These are phyloP conservation scores for Mesopsocus fuscifrons DNA, from an alignment of 2,888 invertebrate species.

Conservation along the genomic window DNA sequence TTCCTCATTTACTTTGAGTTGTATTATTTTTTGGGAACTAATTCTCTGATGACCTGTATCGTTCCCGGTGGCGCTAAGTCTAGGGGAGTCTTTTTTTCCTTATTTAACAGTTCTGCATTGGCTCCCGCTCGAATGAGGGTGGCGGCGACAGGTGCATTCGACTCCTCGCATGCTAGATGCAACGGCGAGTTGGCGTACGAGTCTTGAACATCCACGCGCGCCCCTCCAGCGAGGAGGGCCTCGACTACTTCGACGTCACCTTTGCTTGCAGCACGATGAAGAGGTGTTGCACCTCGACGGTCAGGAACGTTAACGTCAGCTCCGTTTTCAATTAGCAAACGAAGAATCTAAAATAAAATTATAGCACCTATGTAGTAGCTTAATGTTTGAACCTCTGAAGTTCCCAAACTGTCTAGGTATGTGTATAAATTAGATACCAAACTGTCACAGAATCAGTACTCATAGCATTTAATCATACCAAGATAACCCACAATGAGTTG, in stretches of 20 bases:
- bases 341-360: conserved; percentile 37
- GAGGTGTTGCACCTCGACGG: conserved; percentile 46
- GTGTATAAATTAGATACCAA: too few species aligned
- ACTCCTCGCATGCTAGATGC: conserved; percentile 70
- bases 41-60: background rate
- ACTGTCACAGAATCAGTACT: too few species aligned
- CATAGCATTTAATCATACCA: too few species aligned
- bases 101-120: conserved; percentile 35
- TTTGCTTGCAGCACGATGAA: conserved; percentile 63
- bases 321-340: conserved; percentile 39
- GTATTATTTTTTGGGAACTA: too few species aligned
- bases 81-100: conserved; percentile 43
- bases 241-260: conserved; percentile 49
- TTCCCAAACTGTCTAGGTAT: too few species aligned
- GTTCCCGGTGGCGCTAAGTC: conserved; percentile 26
- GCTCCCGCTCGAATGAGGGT: conserved; percentile 47
- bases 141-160: conserved; percentile 43
- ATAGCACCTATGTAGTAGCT: conserved; percentile 13
- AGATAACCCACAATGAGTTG: too few species aligned
- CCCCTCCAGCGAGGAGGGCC: conserved; percentile 36
- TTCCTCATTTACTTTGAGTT: too few species aligned
- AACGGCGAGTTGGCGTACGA: conserved; percentile 55
- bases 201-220: conserved; percentile 36
- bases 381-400: background rate
- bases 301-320: conserved; percentile 52